Evolutionary conservation across 2,888 invertebrate genomes (phyloP).

Genomic region (Trissolcus brochymenae): DNA sequence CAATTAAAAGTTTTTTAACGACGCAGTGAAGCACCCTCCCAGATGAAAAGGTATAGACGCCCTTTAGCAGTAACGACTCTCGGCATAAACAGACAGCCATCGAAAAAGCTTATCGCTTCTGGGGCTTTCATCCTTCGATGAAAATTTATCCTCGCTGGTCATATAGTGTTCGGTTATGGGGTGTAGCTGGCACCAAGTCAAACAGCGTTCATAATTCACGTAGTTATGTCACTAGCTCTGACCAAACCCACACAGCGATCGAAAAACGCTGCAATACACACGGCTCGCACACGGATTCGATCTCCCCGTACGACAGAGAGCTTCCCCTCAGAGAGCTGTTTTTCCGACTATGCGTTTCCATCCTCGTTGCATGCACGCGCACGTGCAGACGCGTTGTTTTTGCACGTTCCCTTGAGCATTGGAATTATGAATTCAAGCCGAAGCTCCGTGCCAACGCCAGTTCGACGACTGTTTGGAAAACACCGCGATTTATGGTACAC

Average conservation of each 20-base stretch:
- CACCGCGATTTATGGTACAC: slow-evolving; percentile 64
- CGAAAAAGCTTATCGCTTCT: slow-evolving; percentile 58
- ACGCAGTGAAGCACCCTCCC: slow-evolving; percentile 43
- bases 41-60: slow-evolving; percentile 32
- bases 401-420: slow-evolving; percentile 42
- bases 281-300: slow-evolving; percentile 2
- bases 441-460: slow-evolving; percentile 63
- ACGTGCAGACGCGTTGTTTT: slow-evolving; percentile 36
- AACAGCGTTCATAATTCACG: slow-evolving; percentile 74
- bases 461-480: slow-evolving; percentile 64
- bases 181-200: slow-evolving; percentile 72
- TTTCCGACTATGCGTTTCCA: slow-evolving; percentile 14
- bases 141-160: slow-evolving; percentile 68
- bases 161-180: slow-evolving; percentile 61
- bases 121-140: slow-evolving; percentile 61
- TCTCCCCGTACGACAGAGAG: slow-evolving; percentile 13
- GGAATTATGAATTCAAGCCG: slow-evolving; percentile 67
- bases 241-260: slow-evolving; percentile 46
- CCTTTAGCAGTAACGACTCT: slow-evolving; percentile 48
- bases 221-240: slow-evolving; percentile 68
- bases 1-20: slow-evolving; percentile 54
- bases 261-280: slow-evolving; percentile 14
- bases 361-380: slow-evolving; percentile 19
- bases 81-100: slow-evolving; percentile 49
- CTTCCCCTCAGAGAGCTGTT: slow-evolving; percentile 21